Evolutionary conservation across 1,140 invertebrate species (phyloP).

Genomic region (Periplaneta americana): DNA sequence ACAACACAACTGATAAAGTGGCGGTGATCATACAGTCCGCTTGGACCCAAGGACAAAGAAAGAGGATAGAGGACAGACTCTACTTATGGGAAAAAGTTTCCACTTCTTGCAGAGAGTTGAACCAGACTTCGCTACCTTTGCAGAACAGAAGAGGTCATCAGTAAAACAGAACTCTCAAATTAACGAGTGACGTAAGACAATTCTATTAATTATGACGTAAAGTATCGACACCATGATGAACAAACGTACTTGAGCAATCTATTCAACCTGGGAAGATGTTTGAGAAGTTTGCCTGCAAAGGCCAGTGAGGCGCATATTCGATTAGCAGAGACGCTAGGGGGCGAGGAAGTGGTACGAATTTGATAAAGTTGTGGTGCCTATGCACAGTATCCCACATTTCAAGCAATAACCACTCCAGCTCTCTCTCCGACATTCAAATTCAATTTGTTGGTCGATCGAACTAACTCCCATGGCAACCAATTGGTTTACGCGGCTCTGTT

Average conservation of each 20-base stretch:
- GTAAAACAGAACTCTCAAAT: too few relatives aligned
- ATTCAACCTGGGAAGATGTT: neutral
- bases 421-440: neutral
- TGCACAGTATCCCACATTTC: neutral
- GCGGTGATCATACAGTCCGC: too few relatives aligned
- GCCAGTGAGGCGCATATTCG: neutral
- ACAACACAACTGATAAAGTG: too few relatives aligned
- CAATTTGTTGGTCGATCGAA: neutral
- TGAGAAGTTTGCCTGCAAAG: neutral
- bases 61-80: too few relatives aligned
- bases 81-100: too few relatives aligned
- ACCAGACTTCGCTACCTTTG: too few relatives aligned
- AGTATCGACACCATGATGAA: too few relatives aligned
- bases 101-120: too few relatives aligned
- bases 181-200: too few relatives aligned
- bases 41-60: too few relatives aligned
- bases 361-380: neutral
- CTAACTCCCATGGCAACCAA: neutral
- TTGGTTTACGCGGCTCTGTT: neutral
- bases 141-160: too few relatives aligned
- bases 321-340: neutral
- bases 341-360: neutral
- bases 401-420: neutral
- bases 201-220: neutral
- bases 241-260: neutral